Evolutionary conservation across 2,797 vertebrate species (phyloP).

Genomic region (Champsocephalus esox): DNA sequence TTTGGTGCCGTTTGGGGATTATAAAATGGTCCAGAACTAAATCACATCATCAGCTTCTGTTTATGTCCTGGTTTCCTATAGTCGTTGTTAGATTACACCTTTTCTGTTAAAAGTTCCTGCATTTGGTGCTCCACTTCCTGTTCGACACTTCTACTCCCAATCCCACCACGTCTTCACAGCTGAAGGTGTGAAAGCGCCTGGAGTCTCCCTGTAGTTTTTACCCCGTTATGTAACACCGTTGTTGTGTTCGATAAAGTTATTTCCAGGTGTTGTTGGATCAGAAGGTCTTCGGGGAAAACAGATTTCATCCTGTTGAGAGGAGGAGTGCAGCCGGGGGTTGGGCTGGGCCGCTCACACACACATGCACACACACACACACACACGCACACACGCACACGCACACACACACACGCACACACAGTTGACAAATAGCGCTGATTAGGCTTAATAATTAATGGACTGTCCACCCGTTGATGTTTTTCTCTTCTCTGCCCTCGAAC

Average conservation of each 20-base stretch:
- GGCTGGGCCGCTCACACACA: slow-evolving; percentile 10
- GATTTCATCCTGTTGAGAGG: slow-evolving; percentile 49
- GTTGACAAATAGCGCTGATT: slow-evolving; percentile 35
- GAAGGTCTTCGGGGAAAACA: slow-evolving; percentile 44
- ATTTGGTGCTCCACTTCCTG: too few species aligned
- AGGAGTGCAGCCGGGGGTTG: slow-evolving; percentile 44
- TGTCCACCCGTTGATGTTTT: slow-evolving; percentile 33
- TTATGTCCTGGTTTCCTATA: too few species aligned
- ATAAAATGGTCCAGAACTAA: too few species aligned
- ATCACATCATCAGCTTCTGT: too few species aligned
- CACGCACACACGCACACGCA: too few species aligned
- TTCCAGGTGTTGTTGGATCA: slow-evolving; percentile 53
- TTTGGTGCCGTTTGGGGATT: too few species aligned
- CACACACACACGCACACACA: neutral
- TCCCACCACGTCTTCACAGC: too few species aligned
- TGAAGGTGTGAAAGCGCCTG: too few species aligned
- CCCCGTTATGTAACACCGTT: neutral
- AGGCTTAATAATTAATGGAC: slow-evolving; percentile 60
- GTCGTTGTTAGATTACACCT: too few species aligned
- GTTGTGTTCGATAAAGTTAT: slow-evolving; percentile 34
- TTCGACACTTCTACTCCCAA: too few species aligned
- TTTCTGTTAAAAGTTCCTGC: too few species aligned
- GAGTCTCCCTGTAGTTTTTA: neutral
- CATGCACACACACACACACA: too few species aligned
- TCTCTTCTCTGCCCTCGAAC: slow-evolving; percentile 3